Percentiles rank a stretch among this genome's conserved stretches.
These are phyloP conservation scores for Bubo scandiacus DNA, from an alignment of 2,113 vertebrate species.

Conservation along the genomic window DNA sequence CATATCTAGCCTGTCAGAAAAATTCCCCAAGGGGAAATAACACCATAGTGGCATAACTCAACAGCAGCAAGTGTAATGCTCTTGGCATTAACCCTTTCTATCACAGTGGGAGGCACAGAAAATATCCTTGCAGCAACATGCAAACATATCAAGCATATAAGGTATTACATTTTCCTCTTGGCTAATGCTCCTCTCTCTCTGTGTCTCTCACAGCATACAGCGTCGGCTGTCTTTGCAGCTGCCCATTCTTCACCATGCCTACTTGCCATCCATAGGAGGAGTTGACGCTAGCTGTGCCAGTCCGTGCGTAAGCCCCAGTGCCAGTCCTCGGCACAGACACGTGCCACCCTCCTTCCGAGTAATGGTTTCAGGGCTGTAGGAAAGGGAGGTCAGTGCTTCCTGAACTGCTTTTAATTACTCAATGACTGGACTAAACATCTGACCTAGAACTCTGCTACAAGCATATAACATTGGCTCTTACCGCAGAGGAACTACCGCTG, in stretches of 20 bases:
- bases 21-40: neutral
- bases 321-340: slow-evolving; percentile 97
- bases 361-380: slow-evolving; percentile 98
- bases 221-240: slow-evolving; percentile 97
- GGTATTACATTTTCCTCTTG: neutral
- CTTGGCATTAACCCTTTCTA: neutral
- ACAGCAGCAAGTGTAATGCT: neutral
- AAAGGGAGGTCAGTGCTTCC: slow-evolving; percentile 73
- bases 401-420: slow-evolving; percentile 75
- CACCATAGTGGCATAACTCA: neutral
- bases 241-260: slow-evolving; percentile 97
- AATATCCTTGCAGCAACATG: neutral
- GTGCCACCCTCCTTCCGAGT: slow-evolving; percentile 98
- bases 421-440: slow-evolving; percentile 74
- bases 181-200: neutral
- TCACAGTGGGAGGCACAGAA: neutral
- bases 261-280: slow-evolving; percentile 97
- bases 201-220: slow-evolving; percentile 86
- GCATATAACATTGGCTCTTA: slow-evolving; percentile 62
- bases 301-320: slow-evolving; percentile 91
- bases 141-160: fast-evolving
- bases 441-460: slow-evolving; percentile 73
- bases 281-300: slow-evolving; percentile 97
- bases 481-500: slow-evolving; percentile 57
- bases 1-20: neutral